Percentiles rank a stretch among this genome's conserved stretches.
These are phyloP conservation scores for Platichthys flesus DNA, from an alignment of 2,113 vertebrate genomes.

Conservation along the genomic window DNA sequence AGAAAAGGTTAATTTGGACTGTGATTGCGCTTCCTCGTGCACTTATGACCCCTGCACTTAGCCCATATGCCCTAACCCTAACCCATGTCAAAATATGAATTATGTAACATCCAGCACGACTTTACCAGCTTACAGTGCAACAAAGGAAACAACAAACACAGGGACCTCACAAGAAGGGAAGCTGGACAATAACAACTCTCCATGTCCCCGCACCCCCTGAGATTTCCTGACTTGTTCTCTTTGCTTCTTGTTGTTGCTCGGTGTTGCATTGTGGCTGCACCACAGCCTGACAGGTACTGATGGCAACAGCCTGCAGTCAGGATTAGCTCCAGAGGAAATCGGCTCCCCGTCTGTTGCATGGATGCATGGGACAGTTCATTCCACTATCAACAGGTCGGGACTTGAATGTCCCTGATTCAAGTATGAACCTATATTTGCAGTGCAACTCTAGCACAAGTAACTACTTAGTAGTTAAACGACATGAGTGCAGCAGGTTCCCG, in stretches of 20 bases:
- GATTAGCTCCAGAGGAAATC: not conserved
- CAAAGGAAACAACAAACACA: conserved; percentile 17
- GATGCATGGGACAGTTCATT: too few species aligned
- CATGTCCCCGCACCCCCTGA: conserved; percentile 18
- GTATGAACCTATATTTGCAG: too few species aligned
- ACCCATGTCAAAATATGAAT: not conserved
- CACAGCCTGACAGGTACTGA: conserved; percentile 13
- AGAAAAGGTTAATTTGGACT: not conserved
- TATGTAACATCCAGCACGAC: not conserved
- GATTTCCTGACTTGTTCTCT: conserved; percentile 30
- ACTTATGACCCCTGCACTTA: not conserved
- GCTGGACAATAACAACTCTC: conserved; percentile 19
- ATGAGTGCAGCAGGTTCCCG: too few species aligned
- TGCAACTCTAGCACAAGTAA: too few species aligned
- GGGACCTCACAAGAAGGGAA: conserved; percentile 44
- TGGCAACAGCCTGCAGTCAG: not conserved
- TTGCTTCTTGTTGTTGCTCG: not conserved
- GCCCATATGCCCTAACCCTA: too few species aligned
- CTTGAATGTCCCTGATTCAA: too few species aligned
- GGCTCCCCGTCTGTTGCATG: not conserved
- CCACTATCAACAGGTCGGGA: too few species aligned
- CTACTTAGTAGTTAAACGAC: too few species aligned
- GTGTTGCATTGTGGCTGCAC: conserved; percentile 10
- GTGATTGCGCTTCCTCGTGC: not conserved
- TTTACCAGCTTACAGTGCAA: conserved; percentile 7